Evolutionary conservation across 2,113 vertebrate species (phyloP), one percentile per base, ranked within the genome.

Genomic region (Otocyon megalotis): DNA sequence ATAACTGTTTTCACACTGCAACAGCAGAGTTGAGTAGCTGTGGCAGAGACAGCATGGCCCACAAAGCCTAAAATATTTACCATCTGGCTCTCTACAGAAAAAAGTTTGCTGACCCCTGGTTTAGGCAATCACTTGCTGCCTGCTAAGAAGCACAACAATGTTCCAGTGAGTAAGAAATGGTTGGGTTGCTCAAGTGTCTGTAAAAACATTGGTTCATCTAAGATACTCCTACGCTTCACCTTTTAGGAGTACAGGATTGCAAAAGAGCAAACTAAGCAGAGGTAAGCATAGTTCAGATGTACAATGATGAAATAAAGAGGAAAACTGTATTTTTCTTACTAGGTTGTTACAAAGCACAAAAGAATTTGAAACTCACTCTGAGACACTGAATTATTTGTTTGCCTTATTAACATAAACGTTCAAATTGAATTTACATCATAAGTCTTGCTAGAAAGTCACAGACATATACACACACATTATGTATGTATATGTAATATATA

Each of bases 1-100:
- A 26, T 95, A 76, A 53, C 84, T 17, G 11, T 35, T 69, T 84
- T 90, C 50, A 72, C 76, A 88, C 62, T 54, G 50, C 22, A 53
- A 90, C 2, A 90, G 91, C 62, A 94, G 58, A 84, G 19, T 35
- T 79, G 48, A 92, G 87, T 37, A 79, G 54, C 28, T 90, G 20
- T 81, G 60, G 96, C 22, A 93, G 50, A 79, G 11, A 89, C 24
- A 79, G 20, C 37, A 72, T 48, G 22, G 30, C 19, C 56, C 63
- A 74, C 17, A 86, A 62, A 77, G 35, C 63, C 93, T 88, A 81
- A 97, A 95, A 90, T 93, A 93, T 43, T 88, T 84, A 87, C 80
- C 77, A 77, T 67, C 81, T 94, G 93, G 63, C 32, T 56, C 53
- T 93, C 37, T 69, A 60, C 19, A 56, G 56, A 67, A 90, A 92